Evolutionary conservation across 2,797 vertebrate genomes (phyloP), one percentile per base, ranked within the genome.

Genomic region (Danio choprae): DNA sequence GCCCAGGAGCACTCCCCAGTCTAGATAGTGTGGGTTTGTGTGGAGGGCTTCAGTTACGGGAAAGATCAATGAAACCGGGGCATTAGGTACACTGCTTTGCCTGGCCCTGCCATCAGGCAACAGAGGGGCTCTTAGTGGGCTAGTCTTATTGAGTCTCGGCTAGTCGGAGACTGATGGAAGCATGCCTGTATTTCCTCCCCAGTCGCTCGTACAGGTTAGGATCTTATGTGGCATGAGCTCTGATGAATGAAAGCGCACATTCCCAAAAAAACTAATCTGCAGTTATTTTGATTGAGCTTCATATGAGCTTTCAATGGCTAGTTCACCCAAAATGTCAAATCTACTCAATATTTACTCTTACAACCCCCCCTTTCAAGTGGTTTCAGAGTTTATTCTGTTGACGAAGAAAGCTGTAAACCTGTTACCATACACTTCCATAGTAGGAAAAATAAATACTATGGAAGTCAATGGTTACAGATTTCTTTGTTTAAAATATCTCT

Each of bases 11-110:
- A 95, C 96, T 97, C 95, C 95, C 95, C 96, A 94, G 95, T 94
- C 95, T 95, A 94, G 95, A 95, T 96, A 95, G 95, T 96, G 96
- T 95, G 96, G 97, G 96, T 97, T 97, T 95, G 92, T 96, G 94
- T 94, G 94, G 93, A 96, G 96, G 96, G 96, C 95, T 96, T 95
- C 95, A 96, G 94, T 98, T 98, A 98, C 97, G 95, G 97, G 96
- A 98, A 99, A 95, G 96, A 97, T 99, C 98, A 97, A 98, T 98
- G 97, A 95, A 94, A 94, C 87, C 89, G 94, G 95, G 95, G 95
- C 96, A 97, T 93, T 95, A 94, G 90, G 93, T 94, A 94, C 95
- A 93, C 95, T 94, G 92, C 95, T 90, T 95, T 95, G 94, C 95
- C 95, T 95, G 94, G 92, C 93, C 93, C 95, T 93, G 93, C 94